Percentiles rank a stretch among this genome's conserved stretches.
Evolutionary conservation across 2,797 vertebrate species (phyloP).

Genomic region (Characodon lateralis): DNA sequence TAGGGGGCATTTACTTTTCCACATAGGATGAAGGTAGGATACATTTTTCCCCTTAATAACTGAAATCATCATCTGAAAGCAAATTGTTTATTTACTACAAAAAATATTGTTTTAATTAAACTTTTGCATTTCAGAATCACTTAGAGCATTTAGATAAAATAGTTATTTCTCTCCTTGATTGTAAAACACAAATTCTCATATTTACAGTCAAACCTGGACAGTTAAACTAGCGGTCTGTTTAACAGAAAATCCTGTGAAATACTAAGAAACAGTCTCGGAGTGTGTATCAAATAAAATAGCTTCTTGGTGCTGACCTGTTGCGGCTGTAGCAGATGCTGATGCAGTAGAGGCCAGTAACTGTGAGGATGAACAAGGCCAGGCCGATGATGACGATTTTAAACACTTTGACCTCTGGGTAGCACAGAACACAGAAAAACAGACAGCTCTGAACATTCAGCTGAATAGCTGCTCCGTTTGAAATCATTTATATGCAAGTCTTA

Average conservation of each 20-base stretch:
- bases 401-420: conserved; percentile 70
- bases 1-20: not conserved
- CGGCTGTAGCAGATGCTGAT: conserved; percentile 69
- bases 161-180: not conserved
- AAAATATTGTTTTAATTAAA: too few relatives aligned
- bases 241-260: not conserved
- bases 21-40: not conserved
- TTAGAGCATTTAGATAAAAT: not conserved
- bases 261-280: not conserved
- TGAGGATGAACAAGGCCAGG: conserved; percentile 71
- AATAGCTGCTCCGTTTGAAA: not conserved
- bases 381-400: conserved; percentile 71
- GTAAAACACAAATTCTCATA: not conserved
- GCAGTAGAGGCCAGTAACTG: conserved; percentile 65
- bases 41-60: not conserved
- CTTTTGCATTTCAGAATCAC: not conserved
- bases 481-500: not conserved
- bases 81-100: too few relatives aligned
- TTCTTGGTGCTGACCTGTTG: conserved; percentile 65
- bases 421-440: not conserved
- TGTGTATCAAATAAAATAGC: too few relatives aligned
- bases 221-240: not conserved
- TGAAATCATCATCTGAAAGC: not conserved
- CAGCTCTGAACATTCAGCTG: rapidly evolving
- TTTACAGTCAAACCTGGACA: not conserved